Conservation (phyloP, 2,113 vertebrate genomes). For the Phyllopteryx taeniolatus region DNA sequence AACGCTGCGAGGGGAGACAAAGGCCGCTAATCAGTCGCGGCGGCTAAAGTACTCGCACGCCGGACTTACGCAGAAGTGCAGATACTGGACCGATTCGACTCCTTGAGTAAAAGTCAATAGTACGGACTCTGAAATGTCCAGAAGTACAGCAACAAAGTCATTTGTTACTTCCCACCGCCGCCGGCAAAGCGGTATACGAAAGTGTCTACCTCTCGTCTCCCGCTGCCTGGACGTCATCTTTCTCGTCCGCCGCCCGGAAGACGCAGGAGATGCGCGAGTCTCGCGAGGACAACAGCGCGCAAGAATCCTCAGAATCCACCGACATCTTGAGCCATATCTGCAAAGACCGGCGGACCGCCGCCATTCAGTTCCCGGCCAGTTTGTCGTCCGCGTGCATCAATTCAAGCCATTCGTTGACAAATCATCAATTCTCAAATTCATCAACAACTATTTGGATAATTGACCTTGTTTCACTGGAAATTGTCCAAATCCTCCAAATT, state of each 20-base stretch:
- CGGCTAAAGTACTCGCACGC: not conserved
- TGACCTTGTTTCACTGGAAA: no score
- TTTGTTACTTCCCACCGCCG: no score
- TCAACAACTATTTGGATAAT: no score
- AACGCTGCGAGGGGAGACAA: conserved; percentile 51
- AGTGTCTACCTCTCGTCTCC: conserved; percentile 72
- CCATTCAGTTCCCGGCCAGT: not conserved
- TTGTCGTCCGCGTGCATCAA: not conserved
- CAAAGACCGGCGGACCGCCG: not conserved
- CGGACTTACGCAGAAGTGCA: no score
- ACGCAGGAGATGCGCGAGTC: conserved; percentile 67
- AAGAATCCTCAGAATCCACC: conserved; percentile 64
- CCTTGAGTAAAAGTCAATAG: no score
- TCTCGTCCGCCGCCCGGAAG: conserved; percentile 69
- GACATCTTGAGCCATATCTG: conserved; percentile 76
- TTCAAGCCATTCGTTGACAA: no score
- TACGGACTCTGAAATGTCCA: no score
- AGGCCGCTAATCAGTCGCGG: not conserved
- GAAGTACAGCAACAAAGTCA: no score
- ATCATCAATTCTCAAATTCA: no score
- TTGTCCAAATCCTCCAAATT: no score
- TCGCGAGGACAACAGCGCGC: conserved; percentile 54
- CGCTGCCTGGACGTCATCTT: conserved; percentile 65
- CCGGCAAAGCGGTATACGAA: no score
- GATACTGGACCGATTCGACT: no score